These are phyloP conservation scores for Cyprinodon tularosa DNA, from an alignment of 2,113 vertebrate species.

Conservation along the genomic window DNA sequence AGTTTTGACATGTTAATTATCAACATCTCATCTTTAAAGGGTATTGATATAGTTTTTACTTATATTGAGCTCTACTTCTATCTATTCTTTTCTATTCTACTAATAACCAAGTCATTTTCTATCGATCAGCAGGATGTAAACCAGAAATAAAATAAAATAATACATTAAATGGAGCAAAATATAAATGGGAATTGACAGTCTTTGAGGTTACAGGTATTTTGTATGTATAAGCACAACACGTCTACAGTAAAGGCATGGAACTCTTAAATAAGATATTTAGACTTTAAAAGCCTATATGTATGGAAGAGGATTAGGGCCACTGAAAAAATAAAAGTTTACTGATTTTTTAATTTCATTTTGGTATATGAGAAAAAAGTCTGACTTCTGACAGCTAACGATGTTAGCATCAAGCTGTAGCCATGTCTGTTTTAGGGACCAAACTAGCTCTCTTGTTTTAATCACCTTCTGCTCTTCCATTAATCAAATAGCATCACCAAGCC, in stretches of 20 bases:
- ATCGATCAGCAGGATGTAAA: background rate
- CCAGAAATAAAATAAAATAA: background rate
- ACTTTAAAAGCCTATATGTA: background rate
- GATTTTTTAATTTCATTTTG: too few relatives aligned
- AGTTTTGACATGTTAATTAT: background rate
- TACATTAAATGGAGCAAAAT: background rate
- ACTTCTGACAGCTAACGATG: too few relatives aligned
- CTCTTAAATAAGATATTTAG: background rate
- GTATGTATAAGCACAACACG: background rate
- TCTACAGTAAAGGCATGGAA: background rate
- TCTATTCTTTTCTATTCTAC: too few relatives aligned
- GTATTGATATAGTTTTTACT: background rate
- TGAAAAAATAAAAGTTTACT: too few relatives aligned
- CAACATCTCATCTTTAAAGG: background rate
- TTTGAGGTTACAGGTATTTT: background rate
- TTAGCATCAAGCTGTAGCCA: too few relatives aligned
- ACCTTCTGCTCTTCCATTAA: too few relatives aligned
- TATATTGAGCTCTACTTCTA: background rate
- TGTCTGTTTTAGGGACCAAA: too few relatives aligned
- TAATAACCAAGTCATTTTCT: background rate
- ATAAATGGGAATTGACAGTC: background rate
- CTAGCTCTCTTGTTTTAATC: too few relatives aligned
- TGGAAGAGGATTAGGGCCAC: too few relatives aligned
- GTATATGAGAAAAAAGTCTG: too few relatives aligned
- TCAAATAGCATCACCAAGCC: too few relatives aligned